Evolutionary conservation across 2,113 vertebrate species (phyloP).

Genomic region (Cryptoleucopteryx plumbea): DNA sequence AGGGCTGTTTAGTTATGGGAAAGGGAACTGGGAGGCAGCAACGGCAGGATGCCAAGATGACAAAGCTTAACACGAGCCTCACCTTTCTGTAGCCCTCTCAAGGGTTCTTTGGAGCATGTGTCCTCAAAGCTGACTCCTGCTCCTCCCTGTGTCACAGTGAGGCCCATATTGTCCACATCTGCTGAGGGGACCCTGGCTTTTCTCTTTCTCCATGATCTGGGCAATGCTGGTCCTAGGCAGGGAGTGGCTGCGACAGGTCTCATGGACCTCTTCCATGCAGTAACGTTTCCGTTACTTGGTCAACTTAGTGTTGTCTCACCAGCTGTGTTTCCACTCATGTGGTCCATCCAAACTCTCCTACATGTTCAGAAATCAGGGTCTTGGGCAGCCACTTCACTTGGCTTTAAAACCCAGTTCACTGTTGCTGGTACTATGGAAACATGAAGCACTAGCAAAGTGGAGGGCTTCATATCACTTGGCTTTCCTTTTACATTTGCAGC

Average conservation of each 20-base stretch:
- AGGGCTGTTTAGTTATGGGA: neutral
- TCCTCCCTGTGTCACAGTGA: neutral
- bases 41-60: neutral
- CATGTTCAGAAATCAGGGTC: neutral
- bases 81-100: neutral
- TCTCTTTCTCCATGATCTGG: neutral
- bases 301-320: neutral
- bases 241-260: neutral
- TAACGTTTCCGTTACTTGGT: neutral
- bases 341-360: neutral
- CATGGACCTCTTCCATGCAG: neutral
- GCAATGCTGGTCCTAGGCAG: neutral
- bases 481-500: neutral
- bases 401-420: neutral
- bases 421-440: neutral
- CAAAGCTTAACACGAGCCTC: neutral
- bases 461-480: neutral
- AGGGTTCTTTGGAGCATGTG: neutral
- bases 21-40: neutral
- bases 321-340: neutral
- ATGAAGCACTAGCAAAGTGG: neutral
- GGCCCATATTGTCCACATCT: neutral
- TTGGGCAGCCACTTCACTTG: neutral
- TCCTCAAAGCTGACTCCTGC: neutral
- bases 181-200: neutral